These are phyloP conservation scores for Phataginus tetradactyla DNA, from an alignment of 2,797 vertebrate genomes.

Conservation along the genomic window DNA sequence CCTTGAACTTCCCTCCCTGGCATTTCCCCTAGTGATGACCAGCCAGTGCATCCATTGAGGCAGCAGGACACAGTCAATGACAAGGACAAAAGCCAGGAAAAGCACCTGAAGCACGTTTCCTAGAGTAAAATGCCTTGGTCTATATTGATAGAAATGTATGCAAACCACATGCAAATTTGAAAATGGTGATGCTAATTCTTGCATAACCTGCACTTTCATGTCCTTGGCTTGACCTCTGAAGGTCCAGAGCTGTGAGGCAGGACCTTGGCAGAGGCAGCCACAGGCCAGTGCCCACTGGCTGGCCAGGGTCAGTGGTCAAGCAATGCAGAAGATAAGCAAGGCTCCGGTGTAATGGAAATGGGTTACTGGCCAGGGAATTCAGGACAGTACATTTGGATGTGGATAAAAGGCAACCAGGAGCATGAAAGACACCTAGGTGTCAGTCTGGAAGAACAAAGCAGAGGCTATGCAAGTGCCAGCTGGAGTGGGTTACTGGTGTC, in stretches of 20 bases:
- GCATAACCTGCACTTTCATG: not conserved
- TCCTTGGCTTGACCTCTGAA: not conserved
- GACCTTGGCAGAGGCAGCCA: not conserved
- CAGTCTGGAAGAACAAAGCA: not conserved
- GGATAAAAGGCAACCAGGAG: accelerated
- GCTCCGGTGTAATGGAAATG: accelerated
- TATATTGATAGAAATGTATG: not conserved
- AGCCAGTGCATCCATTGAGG: not conserved
- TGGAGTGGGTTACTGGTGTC: not conserved
- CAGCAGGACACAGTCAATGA: not conserved
- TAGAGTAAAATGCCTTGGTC: not conserved
- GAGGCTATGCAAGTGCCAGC: not conserved
- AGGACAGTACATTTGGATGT: not conserved
- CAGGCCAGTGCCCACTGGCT: not conserved
- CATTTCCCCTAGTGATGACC: not conserved
- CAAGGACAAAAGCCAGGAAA: not conserved
- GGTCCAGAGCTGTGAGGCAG: not conserved
- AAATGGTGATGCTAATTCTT: not conserved
- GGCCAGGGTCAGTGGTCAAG: not conserved
- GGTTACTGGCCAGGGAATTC: not conserved
- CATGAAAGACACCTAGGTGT: not conserved
- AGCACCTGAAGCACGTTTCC: not conserved
- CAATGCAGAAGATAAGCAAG: not conserved
- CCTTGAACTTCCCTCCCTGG: not conserved
- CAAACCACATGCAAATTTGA: not conserved